phyloP scores from a whole-genome alignment of 1,140 invertebrate species.

The Bombyx mandarina region DNA sequence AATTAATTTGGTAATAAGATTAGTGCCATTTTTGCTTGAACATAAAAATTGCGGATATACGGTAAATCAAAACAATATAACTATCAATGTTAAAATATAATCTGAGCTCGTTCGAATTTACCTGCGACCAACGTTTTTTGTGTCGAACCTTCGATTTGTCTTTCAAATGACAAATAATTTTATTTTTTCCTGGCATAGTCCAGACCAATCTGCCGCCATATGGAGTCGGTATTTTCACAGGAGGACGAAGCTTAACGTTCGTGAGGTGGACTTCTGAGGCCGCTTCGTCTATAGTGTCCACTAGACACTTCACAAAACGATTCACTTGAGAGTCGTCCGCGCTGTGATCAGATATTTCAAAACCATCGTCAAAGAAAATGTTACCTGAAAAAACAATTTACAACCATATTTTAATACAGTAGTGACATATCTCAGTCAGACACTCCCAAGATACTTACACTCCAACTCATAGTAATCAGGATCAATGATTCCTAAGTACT shows the following conservation, averaged over 20 bases:
- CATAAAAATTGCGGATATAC: too few species aligned
- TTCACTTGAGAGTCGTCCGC: constrained; percentile 96
- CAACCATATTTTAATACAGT: too few species aligned
- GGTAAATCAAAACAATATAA: too few species aligned
- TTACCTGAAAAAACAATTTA: constrained; percentile 80
- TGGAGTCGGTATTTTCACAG: constrained; percentile 93
- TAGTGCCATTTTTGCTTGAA: too few species aligned
- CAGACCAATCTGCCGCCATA: constrained; percentile 97
- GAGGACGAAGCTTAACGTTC: constrained; percentile 87
- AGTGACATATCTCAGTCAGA: neutral
- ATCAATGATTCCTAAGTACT: constrained; percentile 91
- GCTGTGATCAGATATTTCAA: constrained; percentile 94
- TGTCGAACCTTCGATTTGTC: constrained; percentile 97
- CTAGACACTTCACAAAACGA: constrained; percentile 92
- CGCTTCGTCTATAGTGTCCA: constrained; percentile 93
- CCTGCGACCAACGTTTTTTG: constrained; percentile 93
- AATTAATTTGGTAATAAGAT: neutral
- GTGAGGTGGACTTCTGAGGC: constrained; percentile 95
- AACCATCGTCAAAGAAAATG: constrained; percentile 99
- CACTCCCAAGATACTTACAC: constrained; percentile 74
- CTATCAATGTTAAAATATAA: too few species aligned
- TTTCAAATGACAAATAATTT: constrained; percentile 98
- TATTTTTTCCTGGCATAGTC: constrained; percentile 96
- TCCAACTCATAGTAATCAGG: constrained; percentile 98
- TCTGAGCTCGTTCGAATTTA: constrained; percentile 19